Conservation (phyloP, 2,113 vertebrate species). For the chimpanzee (Pan troglodytes) region NHGRI_mPanTro3-v2.1_pri NC_072407.2:76479001-76479500, state of each 20-base stretch:
- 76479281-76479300: slow-evolving; percentile 48
- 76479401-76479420: slow-evolving; percentile 34
- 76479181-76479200: slow-evolving; percentile 13
- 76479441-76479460: slow-evolving; percentile 1
- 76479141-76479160: slow-evolving; percentile 72
- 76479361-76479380: not conserved
- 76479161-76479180: slow-evolving; percentile 58
- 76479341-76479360: not conserved
- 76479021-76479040: slow-evolving; percentile 61
- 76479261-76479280: slow-evolving; percentile 58
- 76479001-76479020: slow-evolving; percentile 23
- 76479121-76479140: slow-evolving; percentile 43
- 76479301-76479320: not conserved
- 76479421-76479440: not conserved
- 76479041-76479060: slow-evolving; percentile 35
- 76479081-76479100: slow-evolving; percentile 48
- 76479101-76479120: slow-evolving; percentile 54
- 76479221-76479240: slow-evolving; percentile 71
- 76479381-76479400: slow-evolving; percentile 14
- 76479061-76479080: not conserved
- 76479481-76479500: slow-evolving; percentile 5
- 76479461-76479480: not conserved
- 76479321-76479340: not conserved
- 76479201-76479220: slow-evolving; percentile 56
- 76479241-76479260: slow-evolving; percentile 35